Base-by-base conservation (phyloP, 2,797 vertebrate genomes). In the Kryptolebias ocellatus region DNA sequence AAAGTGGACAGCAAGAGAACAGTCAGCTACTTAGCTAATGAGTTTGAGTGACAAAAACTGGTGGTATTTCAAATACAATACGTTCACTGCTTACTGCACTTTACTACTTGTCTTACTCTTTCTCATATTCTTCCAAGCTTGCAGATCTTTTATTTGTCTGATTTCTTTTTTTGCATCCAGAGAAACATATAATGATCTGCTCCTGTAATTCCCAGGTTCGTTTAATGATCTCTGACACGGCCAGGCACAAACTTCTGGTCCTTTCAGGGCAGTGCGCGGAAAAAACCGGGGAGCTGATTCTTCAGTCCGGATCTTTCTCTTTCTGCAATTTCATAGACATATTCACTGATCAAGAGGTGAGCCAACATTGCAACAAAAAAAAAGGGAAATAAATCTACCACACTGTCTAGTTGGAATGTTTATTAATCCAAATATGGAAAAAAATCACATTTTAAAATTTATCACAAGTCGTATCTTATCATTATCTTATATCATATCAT, bases 321-420 rank as follows among this genome's bases (percentile, higher is more conserved):
- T 98, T 99, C 91, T 95, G 95, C 80, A 97, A 95, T 74, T 99
- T 99, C 88, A 99, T 99, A 70, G 97, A 99, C 86, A 99, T 99
- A 87, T 99, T 99, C 86, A 98, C 97, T 0, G 97, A 99, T 84
- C 97, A 98, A 92, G 98, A 98, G 96, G 98, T 98, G 64, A 81
- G 94, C 71, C 60, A 45, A 31, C 31, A 12, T 46, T 46, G 8
- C n/a, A 14, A 1, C n/a, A n/a, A 60, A 18, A 27, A 34, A 34
- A 6, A 34, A 31, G 42, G 42, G 17, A 45, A 46, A 4, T 12
- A 46, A 2, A 52, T 59, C 4, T 47, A 2, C 3, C 45, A 11
- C 27, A 17, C 20, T 17, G 56, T 28, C 4, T 17, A 37, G 16
- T 5, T 37, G 11, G 20, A 5, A 34, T 34, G 34, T 7, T 34